Evolutionary conservation across 1,140 invertebrate species (phyloP), one percentile per base, ranked within the genome.

Genomic region (Plectus sambesii): DNA sequence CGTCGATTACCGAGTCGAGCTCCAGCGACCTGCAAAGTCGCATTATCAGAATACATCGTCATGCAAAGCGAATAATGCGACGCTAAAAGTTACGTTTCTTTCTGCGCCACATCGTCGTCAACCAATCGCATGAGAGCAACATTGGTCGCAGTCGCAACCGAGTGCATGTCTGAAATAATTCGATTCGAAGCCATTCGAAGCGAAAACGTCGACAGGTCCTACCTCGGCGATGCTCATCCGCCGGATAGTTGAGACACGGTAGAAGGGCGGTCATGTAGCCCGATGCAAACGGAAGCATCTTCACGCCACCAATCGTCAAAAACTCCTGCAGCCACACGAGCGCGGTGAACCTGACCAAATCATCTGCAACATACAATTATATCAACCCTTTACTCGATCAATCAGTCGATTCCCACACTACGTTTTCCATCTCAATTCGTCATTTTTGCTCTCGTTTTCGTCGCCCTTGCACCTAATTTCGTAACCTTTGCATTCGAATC

Each of bases 271-370:
- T 79, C 45, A 97, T 79, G 62, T 96, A 87, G 29, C 87, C 85
- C 17, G 88, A 86, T 53, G 84, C 80, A 71, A 81, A 84, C 17
- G 85, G 84, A 58, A 96, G 72, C 78, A 96, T 84, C 48, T 77
- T 72, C 5, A 43, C 54, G 0, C 84, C 84, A 40, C 86, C 82
- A 39, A 93, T 74, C 55, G 81, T 78, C 25, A 93, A 80, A 73
- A 97, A 94, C 72, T 94, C 87, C 60, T 86, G 82, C 33, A 97
- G 81, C 93, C 93, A 98, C 24, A 80, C 82, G 4, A 94, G 82
- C 2, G 89, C 85, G 36, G 83, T 93, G 60, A 82, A 78, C 77
- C 90, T 76, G 19, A 76, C 74, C 24, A 70, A n/a, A n/a, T n/a
- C n/a, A n/a, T n/a, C n/a, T 15, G n/a, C 20, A 4, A 5, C 24